Conservation (phyloP, 2,888 invertebrate genomes). For the Lymantria dispar region DNA sequence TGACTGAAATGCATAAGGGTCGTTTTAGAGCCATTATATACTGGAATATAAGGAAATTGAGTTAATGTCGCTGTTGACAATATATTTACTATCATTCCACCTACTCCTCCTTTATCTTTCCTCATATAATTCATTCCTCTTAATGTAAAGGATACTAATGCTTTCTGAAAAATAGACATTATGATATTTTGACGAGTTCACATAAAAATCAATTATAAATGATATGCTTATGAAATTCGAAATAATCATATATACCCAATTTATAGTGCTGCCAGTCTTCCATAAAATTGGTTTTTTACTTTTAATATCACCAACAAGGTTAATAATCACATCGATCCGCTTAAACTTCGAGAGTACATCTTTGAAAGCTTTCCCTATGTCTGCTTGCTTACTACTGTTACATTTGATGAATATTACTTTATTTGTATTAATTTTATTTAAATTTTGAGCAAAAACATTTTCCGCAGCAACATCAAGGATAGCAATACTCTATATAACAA, state of each 20-base stretch:
- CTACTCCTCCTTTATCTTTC: constrained; percentile 43
- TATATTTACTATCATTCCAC: constrained; percentile 52
- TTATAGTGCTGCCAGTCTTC: constrained; percentile 48
- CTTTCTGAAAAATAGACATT: constrained; percentile 49
- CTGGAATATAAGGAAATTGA: constrained; percentile 28
- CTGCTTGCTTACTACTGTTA: constrained; percentile 46
- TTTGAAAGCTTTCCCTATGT: constrained; percentile 38
- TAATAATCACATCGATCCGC: constrained; percentile 49
- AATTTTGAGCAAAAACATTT: constrained; percentile 29
- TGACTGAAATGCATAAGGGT: constrained; percentile 47
- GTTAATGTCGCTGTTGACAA: constrained; percentile 39
- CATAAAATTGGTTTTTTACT: constrained; percentile 39
- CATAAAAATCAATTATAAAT: too few relatives aligned
- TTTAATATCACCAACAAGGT: constrained; percentile 52
- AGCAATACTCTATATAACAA: constrained; percentile 28
- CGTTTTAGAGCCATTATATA: constrained; percentile 46
- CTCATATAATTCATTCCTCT: constrained; percentile 50
- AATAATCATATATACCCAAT: constrained; percentile 37
- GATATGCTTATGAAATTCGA: background rate
- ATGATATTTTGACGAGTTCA: background rate
- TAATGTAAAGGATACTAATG: constrained; percentile 64
- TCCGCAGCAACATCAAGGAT: constrained; percentile 46
- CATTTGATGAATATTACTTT: constrained; percentile 47
- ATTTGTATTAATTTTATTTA: constrained; percentile 36
- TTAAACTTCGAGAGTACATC: constrained; percentile 34